Evolutionary conservation across 1,140 invertebrate species (phyloP).

Genomic region (Diorhabda elongata): DNA sequence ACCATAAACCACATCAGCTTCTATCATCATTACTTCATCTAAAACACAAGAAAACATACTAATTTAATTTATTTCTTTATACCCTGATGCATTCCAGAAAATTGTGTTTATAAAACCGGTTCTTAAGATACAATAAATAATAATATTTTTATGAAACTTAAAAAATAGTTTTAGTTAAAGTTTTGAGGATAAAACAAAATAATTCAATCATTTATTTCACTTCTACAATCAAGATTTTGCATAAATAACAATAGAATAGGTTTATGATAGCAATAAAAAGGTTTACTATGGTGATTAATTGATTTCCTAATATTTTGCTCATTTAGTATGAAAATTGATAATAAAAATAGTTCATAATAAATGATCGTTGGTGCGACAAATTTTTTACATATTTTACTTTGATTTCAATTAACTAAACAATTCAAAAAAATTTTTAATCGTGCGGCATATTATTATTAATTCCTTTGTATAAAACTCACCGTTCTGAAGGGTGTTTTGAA

Average conservation of each 20-base stretch:
- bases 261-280: too few relatives aligned
- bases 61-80: not conserved
- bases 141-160: not conserved
- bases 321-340: not conserved
- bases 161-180: not conserved
- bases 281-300: not conserved
- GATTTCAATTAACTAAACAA: not conserved
- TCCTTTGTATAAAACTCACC: slow-evolving; percentile 42
- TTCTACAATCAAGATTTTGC: not conserved
- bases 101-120: not conserved
- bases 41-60: slow-evolving; percentile 20
- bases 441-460: not conserved
- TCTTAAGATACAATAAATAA: not conserved
- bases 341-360: not conserved
- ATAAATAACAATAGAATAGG: too few relatives aligned
- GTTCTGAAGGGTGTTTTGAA: slow-evolving; percentile 57
- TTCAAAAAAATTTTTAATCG: not conserved
- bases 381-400: not conserved
- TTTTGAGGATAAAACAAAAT: not conserved
- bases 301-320: not conserved
- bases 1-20: slow-evolving; percentile 81
- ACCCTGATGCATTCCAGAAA: not conserved
- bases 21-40: slow-evolving; percentile 75
- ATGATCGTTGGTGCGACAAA: not conserved
- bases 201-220: not conserved